Conservation (phyloP, 2,888 invertebrate species). For the Eupithecia tripunctaria region DNA sequence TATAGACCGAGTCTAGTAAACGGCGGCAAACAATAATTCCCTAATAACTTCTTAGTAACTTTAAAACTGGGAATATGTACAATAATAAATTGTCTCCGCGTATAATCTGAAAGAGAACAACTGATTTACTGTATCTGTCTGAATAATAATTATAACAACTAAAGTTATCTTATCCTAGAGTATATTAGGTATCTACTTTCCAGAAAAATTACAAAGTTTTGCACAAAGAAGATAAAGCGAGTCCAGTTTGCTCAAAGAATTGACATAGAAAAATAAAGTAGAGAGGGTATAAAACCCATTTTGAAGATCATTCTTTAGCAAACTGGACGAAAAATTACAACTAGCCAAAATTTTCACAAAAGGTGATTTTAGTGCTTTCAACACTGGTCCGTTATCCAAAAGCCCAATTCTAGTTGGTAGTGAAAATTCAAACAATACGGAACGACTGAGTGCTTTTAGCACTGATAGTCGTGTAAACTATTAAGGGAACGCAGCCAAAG, state of each 20-base stretch:
- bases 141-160: background rate
- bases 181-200: background rate
- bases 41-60: slow-evolving; percentile 13
- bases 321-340: slow-evolving; percentile 3
- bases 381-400: too few species aligned
- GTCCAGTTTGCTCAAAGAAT: slow-evolving; percentile 11
- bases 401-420: too few species aligned
- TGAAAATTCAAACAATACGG: too few species aligned
- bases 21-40: slow-evolving; percentile 7
- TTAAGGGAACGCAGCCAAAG: too few species aligned
- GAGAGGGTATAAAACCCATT: background rate
- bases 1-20: slow-evolving; percentile 1
- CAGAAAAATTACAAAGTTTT: background rate
- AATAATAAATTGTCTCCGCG: slow-evolving; percentile 22
- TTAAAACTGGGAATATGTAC: slow-evolving; percentile 19
- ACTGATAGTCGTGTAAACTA: too few species aligned
- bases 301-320: background rate
- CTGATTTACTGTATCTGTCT: slow-evolving; percentile 15
- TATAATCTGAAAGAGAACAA: slow-evolving; percentile 32
- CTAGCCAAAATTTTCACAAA: background rate
- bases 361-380: too few species aligned
- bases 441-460: too few species aligned
- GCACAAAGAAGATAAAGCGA: background rate
- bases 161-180: background rate
- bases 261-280: background rate